Evolutionary conservation across 2,113 vertebrate genomes (phyloP).

Genomic region (Mustela lutreola): DNA sequence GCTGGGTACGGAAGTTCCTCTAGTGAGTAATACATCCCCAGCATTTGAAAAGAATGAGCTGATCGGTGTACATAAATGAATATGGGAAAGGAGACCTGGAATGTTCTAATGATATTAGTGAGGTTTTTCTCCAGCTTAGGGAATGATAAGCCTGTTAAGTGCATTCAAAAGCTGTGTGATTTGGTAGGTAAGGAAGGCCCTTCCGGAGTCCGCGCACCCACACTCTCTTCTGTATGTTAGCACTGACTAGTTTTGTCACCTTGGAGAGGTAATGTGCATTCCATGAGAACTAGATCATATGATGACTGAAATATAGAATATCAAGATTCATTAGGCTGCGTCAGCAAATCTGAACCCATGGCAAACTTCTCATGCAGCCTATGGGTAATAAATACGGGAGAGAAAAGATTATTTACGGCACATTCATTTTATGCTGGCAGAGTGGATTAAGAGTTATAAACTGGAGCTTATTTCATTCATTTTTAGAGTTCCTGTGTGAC

Average conservation of each 20-base stretch:
- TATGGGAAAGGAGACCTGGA: conserved; percentile 84
- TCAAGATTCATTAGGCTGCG: neutral
- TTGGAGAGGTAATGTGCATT: conserved; percentile 63
- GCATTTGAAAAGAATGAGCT: conserved; percentile 89
- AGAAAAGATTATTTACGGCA: conserved; percentile 3
- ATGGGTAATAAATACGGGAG: neutral
- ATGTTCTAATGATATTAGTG: conserved; percentile 80
- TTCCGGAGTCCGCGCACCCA: neutral
- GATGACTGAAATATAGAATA: neutral
- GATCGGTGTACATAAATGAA: conserved; percentile 88
- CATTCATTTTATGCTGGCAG: neutral
- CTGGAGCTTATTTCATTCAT: conserved; percentile 1
- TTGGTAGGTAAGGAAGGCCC: conserved; percentile 37
- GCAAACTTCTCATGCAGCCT: neutral
- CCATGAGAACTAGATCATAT: neutral
- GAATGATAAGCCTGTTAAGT: conserved; percentile 57
- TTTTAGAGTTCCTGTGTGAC: neutral
- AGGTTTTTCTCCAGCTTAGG: conserved; percentile 73
- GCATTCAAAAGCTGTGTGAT: conserved; percentile 40
- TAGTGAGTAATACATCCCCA: conserved; percentile 89
- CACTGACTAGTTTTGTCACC: neutral
- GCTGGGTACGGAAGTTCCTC: conserved; percentile 90
- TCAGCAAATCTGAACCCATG: neutral
- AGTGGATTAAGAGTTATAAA: neutral
- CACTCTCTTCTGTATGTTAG: neutral